Base-by-base conservation (phyloP, 2,113 vertebrate genomes). In the Burhinus bistriatus region DNA sequence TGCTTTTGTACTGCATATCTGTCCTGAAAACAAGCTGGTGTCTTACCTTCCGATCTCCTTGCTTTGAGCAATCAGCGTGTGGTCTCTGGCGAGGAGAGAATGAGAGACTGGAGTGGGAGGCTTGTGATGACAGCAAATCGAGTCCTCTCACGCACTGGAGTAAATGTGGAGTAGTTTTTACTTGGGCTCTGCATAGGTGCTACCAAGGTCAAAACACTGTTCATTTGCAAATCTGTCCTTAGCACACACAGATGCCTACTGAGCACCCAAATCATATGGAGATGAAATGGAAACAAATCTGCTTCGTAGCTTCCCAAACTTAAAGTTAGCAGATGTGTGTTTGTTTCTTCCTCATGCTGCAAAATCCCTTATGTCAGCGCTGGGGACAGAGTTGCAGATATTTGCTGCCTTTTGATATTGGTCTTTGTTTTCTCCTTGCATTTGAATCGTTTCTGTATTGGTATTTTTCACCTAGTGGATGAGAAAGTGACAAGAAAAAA, bases 271-370 rank as follows among this genome's bases (percentile, higher is more conserved):
- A 62, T 92, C 86, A 86, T 90, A 93, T 71, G 89, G 94, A 94
- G 86, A 71, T 86, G 66, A 86, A 95, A 94, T 61, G 47, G 88
- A 95, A 96, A 93, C 94, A 96, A 96, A 95, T 95, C 86, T 96
- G 86, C 44, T 89, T 90, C 57, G 15, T 51, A 77, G 83, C n/a
- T 76, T 75, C 49, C 87, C 49, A 83, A 57, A 59, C 36, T 47
- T 17, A 11, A 72, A 87, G 77, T 85, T 76, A 91, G 65, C 79
- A 88, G 80, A 78, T 95, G 68, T 87, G 91, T 68, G 59, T 64
- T 20, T 65, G n/a, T 88, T 84, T 92, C 64, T 78, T 87, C 47
- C 49, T 85, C 36, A 11, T 64, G 49, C 83, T 75, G 47, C 78
- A 61, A 22, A 94, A 85, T 96, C 27, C 29, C 30, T 79, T 89